phyloP scores from a whole-genome alignment of 2,113 vertebrate genomes.

The Anarrhichthys ocellatus region DNA sequence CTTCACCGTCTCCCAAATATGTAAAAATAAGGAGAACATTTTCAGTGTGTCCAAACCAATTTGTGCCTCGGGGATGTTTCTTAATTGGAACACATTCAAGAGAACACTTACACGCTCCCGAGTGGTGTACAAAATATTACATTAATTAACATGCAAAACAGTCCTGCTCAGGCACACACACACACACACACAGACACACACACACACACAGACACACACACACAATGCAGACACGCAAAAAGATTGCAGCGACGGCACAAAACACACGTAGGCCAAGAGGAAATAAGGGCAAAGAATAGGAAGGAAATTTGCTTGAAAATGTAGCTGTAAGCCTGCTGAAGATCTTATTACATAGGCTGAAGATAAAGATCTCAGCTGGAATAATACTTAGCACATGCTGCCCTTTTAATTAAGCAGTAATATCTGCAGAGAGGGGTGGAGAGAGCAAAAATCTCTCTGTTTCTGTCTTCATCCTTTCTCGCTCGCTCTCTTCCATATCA shows the following conservation, averaged over 20 bases:
- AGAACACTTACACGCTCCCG: slow-evolving; percentile 78
- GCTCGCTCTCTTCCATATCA: slow-evolving; percentile 71
- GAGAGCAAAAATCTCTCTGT: slow-evolving; percentile 76
- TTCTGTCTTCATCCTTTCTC: slow-evolving; percentile 76
- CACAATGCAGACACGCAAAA: slow-evolving; percentile 58
- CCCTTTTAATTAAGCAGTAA: slow-evolving; percentile 97
- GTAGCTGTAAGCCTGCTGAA: slow-evolving; percentile 89
- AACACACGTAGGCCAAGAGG: slow-evolving; percentile 75
- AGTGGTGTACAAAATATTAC: slow-evolving; percentile 82
- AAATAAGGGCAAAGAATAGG: slow-evolving; percentile 84
- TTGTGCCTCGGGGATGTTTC: slow-evolving; percentile 72
- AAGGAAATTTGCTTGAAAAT: slow-evolving; percentile 91
- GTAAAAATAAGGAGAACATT: slow-evolving; percentile 63
- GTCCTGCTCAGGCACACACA: slow-evolving; percentile 44
- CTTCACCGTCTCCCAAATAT: slow-evolving; percentile 60
- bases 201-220: slow-evolving; percentile 46
- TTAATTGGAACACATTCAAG: slow-evolving; percentile 81
- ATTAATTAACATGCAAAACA: slow-evolving; percentile 84
- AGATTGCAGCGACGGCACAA: slow-evolving; percentile 78
- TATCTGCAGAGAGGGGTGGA: slow-evolving; percentile 81
- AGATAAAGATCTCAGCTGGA: slow-evolving; percentile 96
- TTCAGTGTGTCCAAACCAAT: slow-evolving; percentile 74
- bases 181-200: slow-evolving; percentile 34
- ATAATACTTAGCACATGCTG: slow-evolving; percentile 99
- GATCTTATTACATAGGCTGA: slow-evolving; percentile 93